Base-by-base conservation (phyloP, 2,888 invertebrate species). In the Drosophila antonietae region DNA sequence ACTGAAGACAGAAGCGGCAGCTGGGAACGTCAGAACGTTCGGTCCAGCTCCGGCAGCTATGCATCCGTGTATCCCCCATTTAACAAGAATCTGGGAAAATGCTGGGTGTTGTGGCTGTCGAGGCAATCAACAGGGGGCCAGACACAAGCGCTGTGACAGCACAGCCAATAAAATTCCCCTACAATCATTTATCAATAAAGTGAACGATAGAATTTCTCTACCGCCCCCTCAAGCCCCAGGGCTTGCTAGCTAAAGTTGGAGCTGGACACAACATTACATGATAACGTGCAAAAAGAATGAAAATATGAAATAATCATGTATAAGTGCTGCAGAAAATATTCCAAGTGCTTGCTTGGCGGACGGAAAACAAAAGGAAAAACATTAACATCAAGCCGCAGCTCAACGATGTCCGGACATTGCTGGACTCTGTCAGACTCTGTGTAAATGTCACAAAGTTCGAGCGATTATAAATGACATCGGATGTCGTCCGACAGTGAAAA, bases 151-250 rank as follows among this genome's bases (percentile, higher is more conserved):
- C 73, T 82, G 81, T 89, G 83, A 81, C 80, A 79, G 70, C 59
- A 49, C 57, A 73, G 68, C 82, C 74, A 82, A 85, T 90, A 83
- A 81, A 84, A 84, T 79, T 78, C 78, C 74, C 79, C 83, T 79
- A 76, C 78, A 82, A 81, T 84, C 90, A 91, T 90, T 91, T 91
- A 90, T 91, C 88, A 90, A 78, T 89, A 83, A 67, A 37, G 37
- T 35, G 62, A 33, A 49, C 60, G 20, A 67, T 39, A 55, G 58
- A 67, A 64, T 46, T 41, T n/a, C n/a, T 10, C 37, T 28, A 52
- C 52, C 35, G 23, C 20, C 41, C 56, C 41, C 18, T 12, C 15
- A 3, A 4, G 28, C 46, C 53, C 15, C 8, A 14, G 14, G 31
- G 55, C 1, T 23, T 14, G 31, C 53, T 9, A 18, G 18, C 49